Evolutionary conservation across 1,140 invertebrate genomes (phyloP).

Genomic region (Cardiocondyla obscurior): DNA sequence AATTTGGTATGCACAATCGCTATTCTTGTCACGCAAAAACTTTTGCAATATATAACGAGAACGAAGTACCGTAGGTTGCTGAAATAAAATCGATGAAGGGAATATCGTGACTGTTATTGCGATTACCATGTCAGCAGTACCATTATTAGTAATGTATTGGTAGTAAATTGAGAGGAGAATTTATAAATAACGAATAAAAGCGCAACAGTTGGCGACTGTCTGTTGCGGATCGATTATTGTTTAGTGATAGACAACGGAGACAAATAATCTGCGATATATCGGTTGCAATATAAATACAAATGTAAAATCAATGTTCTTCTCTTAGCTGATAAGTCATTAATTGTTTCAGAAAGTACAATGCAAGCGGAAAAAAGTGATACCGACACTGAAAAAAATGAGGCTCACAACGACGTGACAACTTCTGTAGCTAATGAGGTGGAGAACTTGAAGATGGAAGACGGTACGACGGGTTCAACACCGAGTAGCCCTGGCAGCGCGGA

Average conservation of each 20-base stretch:
- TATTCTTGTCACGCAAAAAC: background rate
- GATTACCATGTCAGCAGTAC: background rate
- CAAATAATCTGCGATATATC: too few relatives aligned
- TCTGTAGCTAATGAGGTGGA: slow-evolving; percentile 69
- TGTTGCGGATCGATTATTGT: background rate
- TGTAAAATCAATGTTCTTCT: too few relatives aligned
- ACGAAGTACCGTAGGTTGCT: background rate
- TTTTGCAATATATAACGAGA: background rate
- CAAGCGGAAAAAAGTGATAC: slow-evolving; percentile 62
- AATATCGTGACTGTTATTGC: background rate
- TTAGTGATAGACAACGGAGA: background rate
- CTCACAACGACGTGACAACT: slow-evolving; percentile 44
- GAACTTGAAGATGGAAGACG: slow-evolving; percentile 76
- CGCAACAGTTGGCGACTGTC: slow-evolving; percentile 14
- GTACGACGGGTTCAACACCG: slow-evolving; percentile 64
- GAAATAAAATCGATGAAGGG: background rate
- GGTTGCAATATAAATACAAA: too few relatives aligned
- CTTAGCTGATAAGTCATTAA: too few relatives aligned
- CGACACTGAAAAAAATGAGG: slow-evolving; percentile 50
- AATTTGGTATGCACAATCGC: background rate
- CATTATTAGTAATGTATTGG: background rate
- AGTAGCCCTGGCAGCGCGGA: slow-evolving; percentile 59
- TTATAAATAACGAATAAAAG: slow-evolving; percentile 10
- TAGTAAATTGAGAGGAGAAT: background rate
- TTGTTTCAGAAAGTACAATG: slow-evolving; percentile 20